phyloP scores from a whole-genome alignment of 2,888 invertebrate genomes.

The Pachliopta kotzebuea region DNA sequence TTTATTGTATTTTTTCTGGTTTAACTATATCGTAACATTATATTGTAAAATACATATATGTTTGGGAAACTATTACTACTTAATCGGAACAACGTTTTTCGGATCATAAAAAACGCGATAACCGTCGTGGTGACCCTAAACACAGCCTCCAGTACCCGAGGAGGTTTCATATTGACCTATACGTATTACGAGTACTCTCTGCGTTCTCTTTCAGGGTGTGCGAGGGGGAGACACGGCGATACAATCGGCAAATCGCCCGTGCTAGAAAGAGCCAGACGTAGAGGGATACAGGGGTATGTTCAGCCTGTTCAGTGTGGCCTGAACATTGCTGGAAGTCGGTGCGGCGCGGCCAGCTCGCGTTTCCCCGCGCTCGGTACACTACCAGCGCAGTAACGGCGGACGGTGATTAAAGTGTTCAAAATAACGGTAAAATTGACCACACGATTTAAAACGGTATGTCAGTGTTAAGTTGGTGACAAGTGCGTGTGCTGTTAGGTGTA shows the following conservation, averaged over 20 bases:
- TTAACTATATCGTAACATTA: too few species aligned
- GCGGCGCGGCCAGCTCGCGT: conserved; percentile 40
- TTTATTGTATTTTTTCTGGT: too few species aligned
- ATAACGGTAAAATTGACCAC: conserved; percentile 22
- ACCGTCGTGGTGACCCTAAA: conserved; percentile 58
- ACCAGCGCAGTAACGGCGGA: conserved; percentile 36
- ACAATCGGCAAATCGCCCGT: conserved; percentile 36
- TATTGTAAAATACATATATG: too few species aligned
- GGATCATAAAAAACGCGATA: too few species aligned
- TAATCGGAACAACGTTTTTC: too few species aligned
- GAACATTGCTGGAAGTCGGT: conserved; percentile 59
- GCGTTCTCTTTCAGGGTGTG: conserved; percentile 65
- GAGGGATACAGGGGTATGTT: conserved; percentile 57
- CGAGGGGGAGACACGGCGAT: conserved; percentile 48
- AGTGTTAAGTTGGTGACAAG: conserved; percentile 32
- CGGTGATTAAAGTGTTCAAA: conserved; percentile 14
- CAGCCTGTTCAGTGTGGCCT: conserved; percentile 66
- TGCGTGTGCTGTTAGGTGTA: conserved; percentile 33
- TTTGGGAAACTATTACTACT: too few species aligned
- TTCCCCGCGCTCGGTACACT: conserved; percentile 46
- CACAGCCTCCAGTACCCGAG: conserved; percentile 78
- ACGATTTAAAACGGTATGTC: conserved; percentile 11
- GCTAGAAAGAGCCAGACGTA: conserved; percentile 52
- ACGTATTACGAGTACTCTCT: conserved; percentile 75
- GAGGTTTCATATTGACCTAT: conserved; percentile 80